A percentile compares a stretch with the other conserved stretches of the same genome.
Conservation (phyloP, 1,140 invertebrate genomes). For the Araneus ventricosus region DNA sequence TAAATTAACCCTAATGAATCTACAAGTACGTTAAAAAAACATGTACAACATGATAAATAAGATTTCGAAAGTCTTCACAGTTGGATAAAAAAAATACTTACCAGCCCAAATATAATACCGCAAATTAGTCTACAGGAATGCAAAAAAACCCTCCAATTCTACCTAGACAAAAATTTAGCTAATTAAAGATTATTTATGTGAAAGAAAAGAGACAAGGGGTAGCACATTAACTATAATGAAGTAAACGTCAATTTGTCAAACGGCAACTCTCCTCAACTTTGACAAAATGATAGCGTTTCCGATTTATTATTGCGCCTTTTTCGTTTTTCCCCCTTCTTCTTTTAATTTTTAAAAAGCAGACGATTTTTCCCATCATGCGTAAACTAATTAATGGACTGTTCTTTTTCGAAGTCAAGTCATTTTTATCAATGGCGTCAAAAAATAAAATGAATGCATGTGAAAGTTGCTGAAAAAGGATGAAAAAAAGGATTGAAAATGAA, state of each 20-base stretch:
- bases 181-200: conserved; percentile 63
- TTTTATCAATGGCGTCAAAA: conserved; percentile 60
- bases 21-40: conserved; percentile 5
- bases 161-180: conserved; percentile 53
- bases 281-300: conserved; percentile 63
- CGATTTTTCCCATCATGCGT: conserved; percentile 53
- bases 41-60: neutral
- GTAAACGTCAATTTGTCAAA: conserved; percentile 68
- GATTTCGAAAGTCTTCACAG: neutral
- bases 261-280: conserved; percentile 38
- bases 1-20: neutral
- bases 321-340: neutral
- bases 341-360: conserved; percentile 5
- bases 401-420: conserved; percentile 50
- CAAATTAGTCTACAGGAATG: conserved; percentile 46
- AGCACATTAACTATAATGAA: conserved; percentile 68
- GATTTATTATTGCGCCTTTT: conserved; percentile 55
- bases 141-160: neutral
- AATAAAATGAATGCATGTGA: conserved; percentile 32
- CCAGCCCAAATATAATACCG: conserved; percentile 40
- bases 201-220: conserved; percentile 39
- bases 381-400: conserved; percentile 66
- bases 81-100: conserved; percentile 33
- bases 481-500: neutral
- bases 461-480: conserved; percentile 2